Conservation (phyloP, 2,888 invertebrate genomes). For the Neocrepidodera transversa region DNA sequence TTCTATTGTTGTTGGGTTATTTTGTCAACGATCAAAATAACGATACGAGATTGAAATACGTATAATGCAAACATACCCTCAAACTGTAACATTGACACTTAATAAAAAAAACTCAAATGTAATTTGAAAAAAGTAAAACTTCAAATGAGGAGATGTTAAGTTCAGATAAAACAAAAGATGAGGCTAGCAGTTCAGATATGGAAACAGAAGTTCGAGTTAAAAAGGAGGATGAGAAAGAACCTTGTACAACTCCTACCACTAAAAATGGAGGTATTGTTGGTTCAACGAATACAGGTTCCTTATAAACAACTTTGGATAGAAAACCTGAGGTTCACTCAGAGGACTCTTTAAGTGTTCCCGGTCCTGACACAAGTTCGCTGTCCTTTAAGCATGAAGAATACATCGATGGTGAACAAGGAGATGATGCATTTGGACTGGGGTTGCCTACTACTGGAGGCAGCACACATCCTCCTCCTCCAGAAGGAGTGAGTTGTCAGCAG, state of each 20-base stretch:
- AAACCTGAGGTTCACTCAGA: slow-evolving; percentile 52
- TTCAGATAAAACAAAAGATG: slow-evolving; percentile 60
- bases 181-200: slow-evolving; percentile 59
- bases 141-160: no score
- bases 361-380: slow-evolving; percentile 44
- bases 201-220: slow-evolving; percentile 58
- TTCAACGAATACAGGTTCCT: slow-evolving; percentile 59
- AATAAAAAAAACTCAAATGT: no score
- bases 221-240: slow-evolving; percentile 58
- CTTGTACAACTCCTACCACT: slow-evolving; percentile 53
- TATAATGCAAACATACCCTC: no score
- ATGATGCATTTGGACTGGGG: slow-evolving; percentile 56
- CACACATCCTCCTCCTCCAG: slow-evolving; percentile 61
- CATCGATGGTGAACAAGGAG: slow-evolving; percentile 55
- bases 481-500: no score
- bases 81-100: no score
- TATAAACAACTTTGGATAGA: slow-evolving; percentile 54
- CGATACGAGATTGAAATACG: no score
- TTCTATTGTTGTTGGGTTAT: no score
- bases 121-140: no score
- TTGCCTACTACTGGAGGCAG: slow-evolving; percentile 49
- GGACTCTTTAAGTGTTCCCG: slow-evolving; percentile 41
- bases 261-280: slow-evolving; percentile 61
- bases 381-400: slow-evolving; percentile 58
- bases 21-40: no score